These are phyloP conservation scores for Lissocephala sabroskyi DNA, from an alignment of 2,888 invertebrate genomes.

Conservation along the genomic window DNA sequence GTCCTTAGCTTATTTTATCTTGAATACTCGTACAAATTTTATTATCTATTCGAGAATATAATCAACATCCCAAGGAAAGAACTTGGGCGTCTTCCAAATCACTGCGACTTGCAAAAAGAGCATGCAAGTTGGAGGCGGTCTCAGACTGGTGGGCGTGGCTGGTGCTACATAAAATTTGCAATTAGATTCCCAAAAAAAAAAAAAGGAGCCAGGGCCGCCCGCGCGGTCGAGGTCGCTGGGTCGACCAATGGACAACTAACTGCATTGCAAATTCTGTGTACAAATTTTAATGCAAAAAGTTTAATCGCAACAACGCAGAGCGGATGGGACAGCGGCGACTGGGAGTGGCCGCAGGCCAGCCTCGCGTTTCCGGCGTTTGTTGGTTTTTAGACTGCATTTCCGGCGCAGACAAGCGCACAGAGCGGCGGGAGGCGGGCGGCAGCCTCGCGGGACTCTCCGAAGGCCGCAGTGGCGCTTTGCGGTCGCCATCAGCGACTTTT, in stretches of 20 bases:
- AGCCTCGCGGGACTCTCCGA: neutral
- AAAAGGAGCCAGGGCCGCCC: conserved; percentile 45
- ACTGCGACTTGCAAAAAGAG: too few relatives aligned
- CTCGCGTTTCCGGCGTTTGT: conserved; percentile 52
- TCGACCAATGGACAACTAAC: neutral
- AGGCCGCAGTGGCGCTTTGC: conserved; percentile 9
- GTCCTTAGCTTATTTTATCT: too few relatives aligned
- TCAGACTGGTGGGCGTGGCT: conserved; percentile 26
- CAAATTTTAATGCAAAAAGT: conserved; percentile 55
- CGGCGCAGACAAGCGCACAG: too few relatives aligned
- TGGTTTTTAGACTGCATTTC: conserved; percentile 50
- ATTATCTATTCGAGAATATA: too few relatives aligned
- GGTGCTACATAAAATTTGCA: conserved; percentile 55
- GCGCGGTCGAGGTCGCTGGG: conserved; percentile 8
- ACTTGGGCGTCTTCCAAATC: too few relatives aligned
- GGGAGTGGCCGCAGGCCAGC: conserved; percentile 8
- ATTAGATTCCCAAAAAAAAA: conserved; percentile 54
- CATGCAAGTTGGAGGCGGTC: too few relatives aligned
- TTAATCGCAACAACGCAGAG: conserved; percentile 36
- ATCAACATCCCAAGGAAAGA: too few relatives aligned
- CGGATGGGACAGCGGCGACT: neutral
- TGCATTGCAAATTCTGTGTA: conserved; percentile 7
- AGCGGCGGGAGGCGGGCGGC: conserved; percentile 12
- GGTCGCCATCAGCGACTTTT: conserved; percentile 50
- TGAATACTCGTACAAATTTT: too few relatives aligned